Evolutionary conservation across 2,888 invertebrate species (phyloP), one percentile per base, ranked within the genome.

Genomic region (Galerucella nymphaeae): DNA sequence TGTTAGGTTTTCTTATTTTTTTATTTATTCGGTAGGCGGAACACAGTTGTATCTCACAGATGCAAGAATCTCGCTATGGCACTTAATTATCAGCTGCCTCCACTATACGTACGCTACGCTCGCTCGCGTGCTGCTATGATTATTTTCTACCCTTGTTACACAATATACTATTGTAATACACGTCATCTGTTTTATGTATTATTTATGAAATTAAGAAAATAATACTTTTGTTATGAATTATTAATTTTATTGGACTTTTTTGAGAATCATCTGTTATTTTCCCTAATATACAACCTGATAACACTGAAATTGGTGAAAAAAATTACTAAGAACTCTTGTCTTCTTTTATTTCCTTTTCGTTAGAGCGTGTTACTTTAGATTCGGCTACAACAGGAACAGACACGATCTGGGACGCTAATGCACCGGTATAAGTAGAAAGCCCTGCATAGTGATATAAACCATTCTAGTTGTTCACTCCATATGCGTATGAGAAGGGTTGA

Each of bases 401-500:
- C 2, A 67, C 41, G 10, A 66, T 30, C 38, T 65, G 70, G 3
- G 62, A 23, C 2, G 66, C 38, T 4, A 72, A 63, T 10, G 66
- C 57, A 6, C 38, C 53, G 11, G 67, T 30, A n/a, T 53, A 71
- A 14, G 66, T 58, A 2, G 64, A 20, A 11, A 42, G 38, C 11
- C 57, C 62, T 14, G 67, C 57, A 13, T 67, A 67, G 14, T 55
- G 18, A 30, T 71, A 71, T 20, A 72, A 20, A 23, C 55, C 16
- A 23, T 58, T 67, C 30, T 67, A 16, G 50, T 72, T n/a, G 13
- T 73, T 72, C n/a, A 77, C 71, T 13, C 75, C 75, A 58, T 75
- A 72, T 41, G 76, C 74, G 13, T 76, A 78, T 6, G 75, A 66
- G 11, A 77, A 77, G 13, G 73, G 10, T 20, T 62, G 50, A 11